Percentiles rank a stretch among this genome's conserved stretches.
These are phyloP conservation scores for Nymphalis polychloros DNA, from an alignment of 2,888 invertebrate genomes.

Conservation along the genomic window DNA sequence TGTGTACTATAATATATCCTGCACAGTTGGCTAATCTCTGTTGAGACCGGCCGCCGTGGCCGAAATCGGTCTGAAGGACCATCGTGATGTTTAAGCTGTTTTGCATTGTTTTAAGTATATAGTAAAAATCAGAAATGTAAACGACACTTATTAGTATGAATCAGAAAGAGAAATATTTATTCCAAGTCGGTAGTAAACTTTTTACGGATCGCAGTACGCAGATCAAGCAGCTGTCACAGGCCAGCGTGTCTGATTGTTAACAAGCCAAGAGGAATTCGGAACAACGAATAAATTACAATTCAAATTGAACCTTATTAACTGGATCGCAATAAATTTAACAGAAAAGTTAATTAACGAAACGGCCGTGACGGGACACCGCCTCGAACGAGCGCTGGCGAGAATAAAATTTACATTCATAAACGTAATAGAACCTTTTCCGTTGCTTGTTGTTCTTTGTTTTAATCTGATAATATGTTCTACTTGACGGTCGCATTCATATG, in stretches of 20 bases:
- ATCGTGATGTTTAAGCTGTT: no score
- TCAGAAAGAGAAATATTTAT: not conserved
- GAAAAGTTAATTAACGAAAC: slow-evolving; percentile 40
- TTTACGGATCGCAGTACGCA: not conserved
- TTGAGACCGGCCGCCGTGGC: no score
- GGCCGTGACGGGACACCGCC: slow-evolving; percentile 33
- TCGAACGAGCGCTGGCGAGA: slow-evolving; percentile 20
- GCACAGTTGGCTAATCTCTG: no score
- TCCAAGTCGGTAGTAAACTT: not conserved
- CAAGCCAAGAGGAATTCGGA: slow-evolving; percentile 11
- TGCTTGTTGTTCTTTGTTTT: slow-evolving; percentile 21
- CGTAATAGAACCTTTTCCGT: slow-evolving; percentile 18
- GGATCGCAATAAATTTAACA: slow-evolving; percentile 36
- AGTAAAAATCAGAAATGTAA: no score
- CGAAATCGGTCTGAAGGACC: no score
- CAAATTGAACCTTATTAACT: slow-evolving; percentile 35
- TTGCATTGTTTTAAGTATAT: no score
- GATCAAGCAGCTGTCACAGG: slow-evolving; percentile 2
- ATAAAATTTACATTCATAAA: slow-evolving; percentile 36
- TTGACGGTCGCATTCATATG: slow-evolving; percentile 1
- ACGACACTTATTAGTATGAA: not conserved
- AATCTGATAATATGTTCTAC: slow-evolving; percentile 18
- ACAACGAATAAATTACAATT: slow-evolving; percentile 34
- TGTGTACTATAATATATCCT: no score
- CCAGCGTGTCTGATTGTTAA: not conserved